Evolutionary conservation across 1,140 invertebrate genomes (phyloP).

Genomic region (Sweltsa coloradensis): DNA sequence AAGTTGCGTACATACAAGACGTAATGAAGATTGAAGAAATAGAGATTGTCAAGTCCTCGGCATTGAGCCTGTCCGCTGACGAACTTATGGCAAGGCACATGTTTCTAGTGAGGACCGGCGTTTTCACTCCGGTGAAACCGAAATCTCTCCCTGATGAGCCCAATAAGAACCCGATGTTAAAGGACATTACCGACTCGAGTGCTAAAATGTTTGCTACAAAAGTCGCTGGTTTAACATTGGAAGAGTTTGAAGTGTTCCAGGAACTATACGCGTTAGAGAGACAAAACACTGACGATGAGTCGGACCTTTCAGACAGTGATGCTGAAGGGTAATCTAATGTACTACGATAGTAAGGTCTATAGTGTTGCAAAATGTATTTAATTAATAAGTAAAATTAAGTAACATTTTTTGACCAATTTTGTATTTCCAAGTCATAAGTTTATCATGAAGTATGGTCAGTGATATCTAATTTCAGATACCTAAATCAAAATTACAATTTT

Average conservation of each 20-base stretch:
- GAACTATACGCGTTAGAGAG: not conserved
- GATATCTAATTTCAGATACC: too few species aligned
- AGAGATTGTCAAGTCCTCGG: conserved; percentile 1
- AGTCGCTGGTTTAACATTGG: not conserved
- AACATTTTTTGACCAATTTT: too few species aligned
- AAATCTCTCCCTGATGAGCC: not conserved
- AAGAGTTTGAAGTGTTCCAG: not conserved
- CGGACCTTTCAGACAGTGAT: conserved; percentile 1
- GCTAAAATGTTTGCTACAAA: not conserved
- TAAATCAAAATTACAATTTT: too few species aligned
- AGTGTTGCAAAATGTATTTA: too few species aligned
- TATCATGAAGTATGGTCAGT: too few species aligned
- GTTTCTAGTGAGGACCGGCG: not conserved
- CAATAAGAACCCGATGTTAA: not conserved
- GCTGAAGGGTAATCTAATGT: too few species aligned
- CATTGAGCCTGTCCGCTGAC: not conserved
- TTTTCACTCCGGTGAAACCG: not conserved
- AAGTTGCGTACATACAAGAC: not conserved
- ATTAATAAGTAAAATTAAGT: not conserved
- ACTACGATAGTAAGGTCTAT: too few species aligned
- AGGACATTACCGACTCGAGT: not conserved
- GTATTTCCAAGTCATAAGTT: too few species aligned
- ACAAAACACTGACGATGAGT: not conserved
- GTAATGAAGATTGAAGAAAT: not conserved
- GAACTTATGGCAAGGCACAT: not conserved